Evolutionary conservation across 2,888 invertebrate species (phyloP), one percentile per base, ranked within the genome.

Genomic region (Sesia apiformis): DNA sequence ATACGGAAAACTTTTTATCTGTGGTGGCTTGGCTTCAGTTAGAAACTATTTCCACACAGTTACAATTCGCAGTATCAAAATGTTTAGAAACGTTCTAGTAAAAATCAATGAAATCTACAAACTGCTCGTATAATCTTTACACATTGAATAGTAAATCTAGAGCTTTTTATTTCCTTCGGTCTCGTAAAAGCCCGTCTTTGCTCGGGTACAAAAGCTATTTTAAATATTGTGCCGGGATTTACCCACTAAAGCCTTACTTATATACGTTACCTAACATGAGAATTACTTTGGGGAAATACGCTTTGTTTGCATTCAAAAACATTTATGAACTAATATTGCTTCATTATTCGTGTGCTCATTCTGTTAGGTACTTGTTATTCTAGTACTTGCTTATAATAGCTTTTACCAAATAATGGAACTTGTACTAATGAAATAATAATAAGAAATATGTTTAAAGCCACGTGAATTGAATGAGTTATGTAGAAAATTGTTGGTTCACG

Each of bases 221-320:
- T 81, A 84, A 86, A 84, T 86, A 84, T 84, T 80, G 78, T 77
- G 74, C 67, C 72, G 72, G 77, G 78, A 80, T 84, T 83, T 83
- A 78, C 73, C 70, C 62, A 70, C 69, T 70, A 78, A 82, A 82
- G 75, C 78, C 72, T 63, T 75, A 74, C 74, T 73, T 74, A 76
- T 70, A 75, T 76, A 52, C 5, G 42, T 55, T 74, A 74, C 73
- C 70, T 69, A 68, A 71, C 70, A 76, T 67, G 69, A 68, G 68
- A 76, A 74, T 74, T 70, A 76, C 74, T 75, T 74, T 64, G 67
- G 69, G 70, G 50, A 50, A 50, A 50, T 50, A 39, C 7, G 39
- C 50, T 38, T 38, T 38, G 23, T 38, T 50, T 38, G 38, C 8
- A 50, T 50, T 38, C 39, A 50, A 38, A 50, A 38, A 50, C 50